Evolutionary conservation across 2,113 vertebrate species (phyloP).

Genomic region (Noctilio leporinus): DNA sequence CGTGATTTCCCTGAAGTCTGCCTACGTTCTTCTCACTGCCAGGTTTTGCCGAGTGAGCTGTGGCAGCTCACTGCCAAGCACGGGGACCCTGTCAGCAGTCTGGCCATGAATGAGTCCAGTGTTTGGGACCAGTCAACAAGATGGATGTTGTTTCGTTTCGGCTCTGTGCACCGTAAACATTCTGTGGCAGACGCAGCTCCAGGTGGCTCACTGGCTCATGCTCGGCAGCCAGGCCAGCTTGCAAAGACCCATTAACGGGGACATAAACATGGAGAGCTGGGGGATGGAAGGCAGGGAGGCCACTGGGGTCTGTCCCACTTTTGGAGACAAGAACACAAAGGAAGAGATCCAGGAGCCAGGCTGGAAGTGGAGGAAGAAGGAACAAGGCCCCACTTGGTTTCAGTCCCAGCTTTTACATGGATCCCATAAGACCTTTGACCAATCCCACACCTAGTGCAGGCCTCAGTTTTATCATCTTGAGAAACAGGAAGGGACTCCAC

Average conservation of each 20-base stretch:
- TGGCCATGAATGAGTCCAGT: slow-evolving; percentile 57
- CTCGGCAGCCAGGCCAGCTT: slow-evolving; percentile 49
- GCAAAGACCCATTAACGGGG: slow-evolving; percentile 55
- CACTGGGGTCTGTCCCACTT: neutral
- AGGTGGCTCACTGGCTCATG: slow-evolving; percentile 59
- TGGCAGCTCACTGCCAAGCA: slow-evolving; percentile 43
- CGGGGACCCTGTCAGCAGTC: neutral
- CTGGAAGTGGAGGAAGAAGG: neutral
- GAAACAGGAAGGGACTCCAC: neutral
- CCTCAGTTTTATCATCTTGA: slow-evolving; percentile 11
- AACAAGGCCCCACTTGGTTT: neutral
- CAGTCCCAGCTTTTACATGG: neutral
- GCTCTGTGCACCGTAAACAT: slow-evolving; percentile 65
- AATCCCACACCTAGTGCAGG: neutral
- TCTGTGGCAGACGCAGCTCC: slow-evolving; percentile 52
- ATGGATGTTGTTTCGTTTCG: slow-evolving; percentile 72
- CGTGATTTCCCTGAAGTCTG: neutral
- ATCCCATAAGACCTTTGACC: neutral
- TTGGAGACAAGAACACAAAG: slow-evolving; percentile 25
- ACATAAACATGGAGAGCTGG: slow-evolving; percentile 61
- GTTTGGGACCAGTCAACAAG: slow-evolving; percentile 72
- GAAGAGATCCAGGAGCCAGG: neutral
- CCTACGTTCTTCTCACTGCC: neutral
- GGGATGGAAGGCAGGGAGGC: neutral
- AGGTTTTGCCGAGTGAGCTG: neutral